Conservation (phyloP, 2,888 invertebrate genomes). For the Pachymerium ferrugineum region DNA sequence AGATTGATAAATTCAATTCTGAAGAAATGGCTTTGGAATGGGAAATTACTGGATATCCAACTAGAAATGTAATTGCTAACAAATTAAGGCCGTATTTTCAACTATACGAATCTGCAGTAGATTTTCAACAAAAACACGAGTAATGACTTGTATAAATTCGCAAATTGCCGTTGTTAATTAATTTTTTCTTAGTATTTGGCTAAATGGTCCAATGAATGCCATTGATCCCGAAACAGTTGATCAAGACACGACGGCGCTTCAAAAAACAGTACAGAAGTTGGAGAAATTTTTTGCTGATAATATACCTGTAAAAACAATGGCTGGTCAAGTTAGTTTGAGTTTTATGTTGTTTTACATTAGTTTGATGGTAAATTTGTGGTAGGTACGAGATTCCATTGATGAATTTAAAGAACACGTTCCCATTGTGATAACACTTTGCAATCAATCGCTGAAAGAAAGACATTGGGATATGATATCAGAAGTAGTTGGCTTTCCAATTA, state of each 20-base stretch:
- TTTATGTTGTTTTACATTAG: slow-evolving; percentile 40
- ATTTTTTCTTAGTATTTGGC: slow-evolving; percentile 66
- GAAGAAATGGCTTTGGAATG: slow-evolving; percentile 85
- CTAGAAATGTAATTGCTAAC: slow-evolving; percentile 67
- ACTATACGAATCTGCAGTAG: slow-evolving; percentile 80
- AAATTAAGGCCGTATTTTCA: slow-evolving; percentile 77
- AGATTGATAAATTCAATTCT: slow-evolving; percentile 80
- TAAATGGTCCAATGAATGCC: slow-evolving; percentile 72
- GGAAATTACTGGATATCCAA: slow-evolving; percentile 81
- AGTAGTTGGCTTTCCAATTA: slow-evolving; percentile 86
- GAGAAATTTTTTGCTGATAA: slow-evolving; percentile 77
- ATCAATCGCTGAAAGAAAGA: slow-evolving; percentile 68
- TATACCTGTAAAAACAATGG: slow-evolving; percentile 68
- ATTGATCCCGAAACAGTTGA: slow-evolving; percentile 87
- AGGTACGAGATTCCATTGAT: slow-evolving; percentile 67
- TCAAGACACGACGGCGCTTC: slow-evolving; percentile 63
- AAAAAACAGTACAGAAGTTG: slow-evolving; percentile 74
- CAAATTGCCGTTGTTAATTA: background rate
- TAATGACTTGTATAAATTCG: slow-evolving; percentile 38
- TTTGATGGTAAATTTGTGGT: slow-evolving; percentile 15
- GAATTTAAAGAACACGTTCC: slow-evolving; percentile 76
- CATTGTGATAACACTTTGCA: slow-evolving; percentile 86
- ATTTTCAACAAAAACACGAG: slow-evolving; percentile 74
- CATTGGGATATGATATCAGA: slow-evolving; percentile 75
- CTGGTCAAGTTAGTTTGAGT: slow-evolving; percentile 43